These are phyloP conservation scores for Zygogramma bicolorata DNA, from an alignment of 2,888 invertebrate genomes.

Conservation along the genomic window DNA sequence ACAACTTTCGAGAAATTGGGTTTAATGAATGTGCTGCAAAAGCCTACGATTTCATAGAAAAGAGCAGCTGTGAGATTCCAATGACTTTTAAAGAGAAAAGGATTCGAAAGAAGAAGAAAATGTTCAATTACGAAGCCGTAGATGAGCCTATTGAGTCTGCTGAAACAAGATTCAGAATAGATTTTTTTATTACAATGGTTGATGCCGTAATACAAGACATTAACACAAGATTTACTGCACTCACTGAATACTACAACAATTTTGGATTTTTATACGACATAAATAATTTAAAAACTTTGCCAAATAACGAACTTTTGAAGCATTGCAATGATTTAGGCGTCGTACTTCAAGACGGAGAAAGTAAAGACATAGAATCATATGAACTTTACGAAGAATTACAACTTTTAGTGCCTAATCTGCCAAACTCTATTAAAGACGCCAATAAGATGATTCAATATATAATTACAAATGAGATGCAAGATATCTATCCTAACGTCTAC, in stretches of 20 bases:
- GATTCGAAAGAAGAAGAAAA: too few species aligned
- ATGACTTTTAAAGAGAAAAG: too few species aligned
- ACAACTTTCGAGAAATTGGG: neutral
- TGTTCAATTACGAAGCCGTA: neutral
- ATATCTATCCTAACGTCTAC: neutral
- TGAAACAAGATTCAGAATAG: neutral
- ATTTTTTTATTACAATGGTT: neutral
- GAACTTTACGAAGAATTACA: neutral
- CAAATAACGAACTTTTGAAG: neutral
- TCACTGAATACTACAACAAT: neutral
- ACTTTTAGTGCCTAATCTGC: neutral
- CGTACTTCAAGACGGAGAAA: neutral
- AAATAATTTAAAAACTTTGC: neutral
- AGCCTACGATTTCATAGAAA: neutral
- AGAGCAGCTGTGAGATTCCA: neutral
- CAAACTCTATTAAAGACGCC: neutral
- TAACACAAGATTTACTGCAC: slow-evolving; percentile 1
- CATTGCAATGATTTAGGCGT: neutral
- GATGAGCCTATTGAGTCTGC: neutral
- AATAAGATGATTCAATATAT: neutral
- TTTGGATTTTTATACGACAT: neutral
- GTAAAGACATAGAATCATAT: neutral
- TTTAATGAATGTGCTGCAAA: neutral
- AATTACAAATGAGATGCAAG: neutral
- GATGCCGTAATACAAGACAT: neutral